These are phyloP conservation scores for Trimorus sp. DNA, from an alignment of 2,888 invertebrate genomes.

Conservation along the genomic window DNA sequence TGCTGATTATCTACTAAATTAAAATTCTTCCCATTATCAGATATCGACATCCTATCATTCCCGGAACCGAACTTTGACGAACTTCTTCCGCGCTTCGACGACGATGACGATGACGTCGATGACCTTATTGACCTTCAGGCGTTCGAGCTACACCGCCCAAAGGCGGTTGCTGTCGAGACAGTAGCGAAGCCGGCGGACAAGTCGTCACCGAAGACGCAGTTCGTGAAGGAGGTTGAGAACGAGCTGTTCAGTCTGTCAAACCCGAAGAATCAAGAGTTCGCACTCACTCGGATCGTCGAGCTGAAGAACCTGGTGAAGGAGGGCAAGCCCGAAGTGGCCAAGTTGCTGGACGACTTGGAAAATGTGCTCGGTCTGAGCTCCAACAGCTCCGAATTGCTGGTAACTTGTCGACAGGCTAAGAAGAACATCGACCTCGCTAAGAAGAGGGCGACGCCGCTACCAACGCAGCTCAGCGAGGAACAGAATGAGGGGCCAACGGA, in stretches of 20 bases:
- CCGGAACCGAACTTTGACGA: conserved; percentile 68
- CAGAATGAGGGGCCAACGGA: conserved; percentile 8
- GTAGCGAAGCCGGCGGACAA: neutral
- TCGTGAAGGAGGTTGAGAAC: conserved; percentile 63
- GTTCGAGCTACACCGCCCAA: neutral
- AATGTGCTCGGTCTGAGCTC: conserved; percentile 74
- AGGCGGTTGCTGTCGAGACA: neutral
- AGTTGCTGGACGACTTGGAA: conserved; percentile 76
- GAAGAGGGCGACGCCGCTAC: neutral
- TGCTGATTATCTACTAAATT: no score
- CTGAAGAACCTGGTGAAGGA: conserved; percentile 75
- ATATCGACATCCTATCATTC: neutral
- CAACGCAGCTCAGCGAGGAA: conserved; percentile 30
- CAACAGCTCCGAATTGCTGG: conserved; percentile 75
- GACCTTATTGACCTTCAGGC: conserved; percentile 5
- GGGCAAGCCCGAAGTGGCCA: conserved; percentile 73
- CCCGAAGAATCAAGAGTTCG: conserved; percentile 71
- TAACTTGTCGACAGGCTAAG: conserved; percentile 68
- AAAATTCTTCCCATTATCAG: no score
- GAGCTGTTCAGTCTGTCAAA: conserved; percentile 68
- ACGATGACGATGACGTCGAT: conserved; percentile 65
- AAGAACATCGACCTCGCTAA: conserved; percentile 66
- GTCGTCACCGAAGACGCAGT: neutral
- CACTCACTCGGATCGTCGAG: conserved; percentile 74
- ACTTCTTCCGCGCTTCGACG: conserved; percentile 75